Percentiles rank a stretch among this genome's conserved stretches.
These are phyloP conservation scores for Chrysogorgia sp. DNA, from an alignment of 92 coral and sea anemone genomes.

Conservation along the genomic window DNA sequence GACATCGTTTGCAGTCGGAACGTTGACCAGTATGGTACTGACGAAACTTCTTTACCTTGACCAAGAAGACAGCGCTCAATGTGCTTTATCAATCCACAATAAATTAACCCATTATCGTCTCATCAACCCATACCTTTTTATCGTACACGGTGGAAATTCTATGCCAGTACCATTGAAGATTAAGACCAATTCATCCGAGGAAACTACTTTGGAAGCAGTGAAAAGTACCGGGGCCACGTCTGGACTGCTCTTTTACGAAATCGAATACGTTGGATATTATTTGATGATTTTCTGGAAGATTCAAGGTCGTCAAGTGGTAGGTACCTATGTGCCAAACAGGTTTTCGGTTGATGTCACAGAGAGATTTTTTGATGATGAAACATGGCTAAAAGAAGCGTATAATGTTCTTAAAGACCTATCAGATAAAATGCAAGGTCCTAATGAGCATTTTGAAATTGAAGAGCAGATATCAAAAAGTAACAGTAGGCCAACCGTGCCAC, in stretches of 20 bases:
- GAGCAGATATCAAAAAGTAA: slow-evolving; percentile 1
- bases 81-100: slow-evolving; percentile 43
- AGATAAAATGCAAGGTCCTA: slow-evolving; percentile 38
- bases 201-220: slow-evolving; percentile 30
- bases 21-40: slow-evolving; percentile 38
- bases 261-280: slow-evolving; percentile 27
- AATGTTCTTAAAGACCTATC: slow-evolving; percentile 7
- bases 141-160: slow-evolving; percentile 42
- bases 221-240: slow-evolving; percentile 33
- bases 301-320: slow-evolving; percentile 11
- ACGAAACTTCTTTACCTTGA: slow-evolving; percentile 38
- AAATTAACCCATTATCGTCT: slow-evolving; percentile 20
- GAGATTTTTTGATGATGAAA: not conserved
- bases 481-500: slow-evolving; percentile 9
- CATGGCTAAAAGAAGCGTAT: slow-evolving; percentile 16
- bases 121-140: slow-evolving; percentile 37
- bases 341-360: slow-evolving; percentile 11
- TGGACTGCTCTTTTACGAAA: slow-evolving; percentile 50
- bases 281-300: slow-evolving; percentile 45
- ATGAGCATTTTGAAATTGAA: slow-evolving; percentile 18
- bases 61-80: slow-evolving; percentile 21
- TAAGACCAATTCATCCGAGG: slow-evolving; percentile 21
- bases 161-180: slow-evolving; percentile 38
- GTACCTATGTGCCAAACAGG: slow-evolving; percentile 27
- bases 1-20: slow-evolving; percentile 38